Evolutionary conservation across 2,888 invertebrate species (phyloP), one percentile per base, ranked within the genome.

Genomic region (Steinernema carpocapsae): DNA sequence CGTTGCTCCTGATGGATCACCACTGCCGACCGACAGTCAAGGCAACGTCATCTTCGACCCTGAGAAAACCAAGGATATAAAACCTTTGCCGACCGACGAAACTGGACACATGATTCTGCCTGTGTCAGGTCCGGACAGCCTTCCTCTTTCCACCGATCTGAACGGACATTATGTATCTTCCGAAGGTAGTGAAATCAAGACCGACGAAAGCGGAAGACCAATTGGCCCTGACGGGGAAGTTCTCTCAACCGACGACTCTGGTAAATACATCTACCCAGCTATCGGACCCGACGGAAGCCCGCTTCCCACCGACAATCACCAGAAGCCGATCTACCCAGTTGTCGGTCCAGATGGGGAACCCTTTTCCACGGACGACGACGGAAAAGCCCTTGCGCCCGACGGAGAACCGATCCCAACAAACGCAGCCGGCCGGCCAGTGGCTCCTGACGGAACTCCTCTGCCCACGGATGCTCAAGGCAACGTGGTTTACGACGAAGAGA

Each of bases 261-360:
- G 71, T n/a, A 42, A 71, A 14, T 71, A 6, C 51, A 43, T 71
- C 24, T 42, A 71, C 17, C 43, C 42, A 43, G 79, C 70, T 73
- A 77, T 86, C 29, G 83, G 83, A 74, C 79, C 78, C 48, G 51
- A 80, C 51, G 78, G 78, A 37, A 59, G 46, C 12, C n/a, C 71
- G 2, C 72, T 80, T 46, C 76, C 74, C 19, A 72, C 76, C 24
- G 81, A 81, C 76, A 73, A 74, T n/a, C 70, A 77, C 51, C 64
- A 79, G 42, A 76, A 79, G 24, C 80, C 80, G 3, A 75, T 82
- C 19, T 79, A 79, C 46, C 74, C 77, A 0, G 74, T 81, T n/a
- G 78, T 81, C 73, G 72, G 76, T 19, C 73, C 78, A 19, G 78
- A 78, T 26, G 74, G 51, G 51, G 12, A 24, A 19, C 0, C 17